Evolutionary conservation across 2,113 vertebrate species (phyloP).

Genomic region (Chauna torquata): DNA sequence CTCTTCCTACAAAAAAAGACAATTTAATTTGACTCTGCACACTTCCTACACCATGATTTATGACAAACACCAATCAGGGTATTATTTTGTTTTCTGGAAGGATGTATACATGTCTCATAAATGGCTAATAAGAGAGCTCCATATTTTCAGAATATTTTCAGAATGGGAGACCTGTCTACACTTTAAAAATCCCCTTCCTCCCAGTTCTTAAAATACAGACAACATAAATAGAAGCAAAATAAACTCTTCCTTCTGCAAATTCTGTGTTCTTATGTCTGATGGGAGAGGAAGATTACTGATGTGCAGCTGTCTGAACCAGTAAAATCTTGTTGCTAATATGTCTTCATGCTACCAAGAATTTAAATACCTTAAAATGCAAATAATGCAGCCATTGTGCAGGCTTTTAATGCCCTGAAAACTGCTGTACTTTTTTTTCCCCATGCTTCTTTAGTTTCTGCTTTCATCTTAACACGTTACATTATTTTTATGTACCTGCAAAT

Average conservation of each 20-base stretch:
- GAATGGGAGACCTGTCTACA: not conserved
- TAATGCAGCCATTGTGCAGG: not conserved
- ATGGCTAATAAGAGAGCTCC: not conserved
- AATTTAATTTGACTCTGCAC: not conserved
- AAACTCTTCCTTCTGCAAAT: too few species aligned
- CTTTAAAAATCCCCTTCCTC: not conserved
- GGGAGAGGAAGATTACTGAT: not conserved
- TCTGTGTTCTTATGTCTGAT: not conserved
- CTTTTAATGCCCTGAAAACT: not conserved
- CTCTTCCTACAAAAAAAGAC: not conserved
- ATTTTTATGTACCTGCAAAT: conserved; percentile 19
- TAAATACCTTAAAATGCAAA: not conserved
- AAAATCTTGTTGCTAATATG: not conserved
- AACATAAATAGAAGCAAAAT: not conserved
- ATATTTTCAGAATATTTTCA: not conserved
- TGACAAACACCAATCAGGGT: not conserved
- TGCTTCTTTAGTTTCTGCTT: not conserved
- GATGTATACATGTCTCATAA: not conserved
- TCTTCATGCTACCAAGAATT: not conserved
- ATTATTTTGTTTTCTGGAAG: not conserved
- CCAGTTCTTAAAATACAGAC: not conserved
- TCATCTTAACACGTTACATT: conserved; percentile 5
- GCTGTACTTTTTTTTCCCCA: not conserved
- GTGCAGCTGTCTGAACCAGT: not conserved
- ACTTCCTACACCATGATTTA: not conserved